These are phyloP conservation scores for Aphis gossypii DNA, from an alignment of 1,140 invertebrate genomes.

Conservation along the genomic window DNA sequence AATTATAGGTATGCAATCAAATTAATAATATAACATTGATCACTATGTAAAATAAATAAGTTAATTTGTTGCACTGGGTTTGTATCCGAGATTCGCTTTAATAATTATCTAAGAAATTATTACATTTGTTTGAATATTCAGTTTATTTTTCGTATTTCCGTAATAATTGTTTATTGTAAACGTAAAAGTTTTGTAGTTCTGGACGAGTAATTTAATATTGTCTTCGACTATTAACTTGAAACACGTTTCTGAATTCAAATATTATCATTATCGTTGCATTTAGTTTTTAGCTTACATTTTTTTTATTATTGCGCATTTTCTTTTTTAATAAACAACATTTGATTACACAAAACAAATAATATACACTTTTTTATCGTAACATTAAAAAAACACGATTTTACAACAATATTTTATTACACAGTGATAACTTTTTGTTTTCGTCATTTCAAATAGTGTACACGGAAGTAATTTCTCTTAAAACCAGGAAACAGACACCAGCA, in stretches of 20 bases:
- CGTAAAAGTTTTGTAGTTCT: neutral
- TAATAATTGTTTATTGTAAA: conserved; percentile 6
- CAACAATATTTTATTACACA: neutral
- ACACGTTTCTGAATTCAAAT: conserved; percentile 10
- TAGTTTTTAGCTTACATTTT: neutral
- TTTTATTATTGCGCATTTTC: neutral
- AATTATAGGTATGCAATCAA: neutral
- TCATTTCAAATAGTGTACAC: neutral
- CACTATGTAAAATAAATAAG: neutral
- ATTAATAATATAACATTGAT: neutral
- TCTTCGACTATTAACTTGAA: neutral
- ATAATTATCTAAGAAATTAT: neutral
- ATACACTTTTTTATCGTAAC: neutral
- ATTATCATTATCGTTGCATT: neutral
- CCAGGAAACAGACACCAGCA: neutral
- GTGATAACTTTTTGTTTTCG: neutral
- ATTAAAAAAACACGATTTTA: neutral
- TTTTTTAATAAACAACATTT: neutral
- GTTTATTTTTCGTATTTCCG: neutral
- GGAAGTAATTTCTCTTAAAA: neutral
- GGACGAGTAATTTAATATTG: neutral
- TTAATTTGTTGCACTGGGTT: neutral
- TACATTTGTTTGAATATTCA: neutral
- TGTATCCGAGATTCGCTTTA: neutral
- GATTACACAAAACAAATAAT: neutral